Conservation (phyloP, 1,140 invertebrate species). For the Cydia amplana region DNA sequence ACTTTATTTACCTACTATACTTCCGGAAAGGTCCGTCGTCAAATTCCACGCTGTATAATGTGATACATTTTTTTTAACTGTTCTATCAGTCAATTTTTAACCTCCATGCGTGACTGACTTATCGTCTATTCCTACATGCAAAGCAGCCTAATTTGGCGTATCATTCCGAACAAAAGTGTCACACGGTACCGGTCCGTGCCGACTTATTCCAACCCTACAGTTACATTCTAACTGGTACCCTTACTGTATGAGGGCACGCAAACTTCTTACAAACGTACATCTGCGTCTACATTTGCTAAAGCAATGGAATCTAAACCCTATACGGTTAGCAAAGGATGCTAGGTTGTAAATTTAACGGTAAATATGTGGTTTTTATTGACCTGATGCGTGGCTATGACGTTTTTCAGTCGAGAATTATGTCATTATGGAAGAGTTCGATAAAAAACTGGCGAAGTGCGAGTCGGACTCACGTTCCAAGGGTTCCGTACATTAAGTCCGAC, state of each 20-base stretch:
- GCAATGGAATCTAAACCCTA: neutral
- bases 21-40: too few relatives aligned
- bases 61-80: too few relatives aligned
- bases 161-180: slow-evolving; percentile 31
- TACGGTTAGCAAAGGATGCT: neutral
- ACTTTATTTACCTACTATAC: too few relatives aligned
- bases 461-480: too few relatives aligned
- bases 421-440: slow-evolving; percentile 34
- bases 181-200: slow-evolving; percentile 26
- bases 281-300: neutral
- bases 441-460: too few relatives aligned
- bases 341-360: neutral
- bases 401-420: slow-evolving; percentile 37
- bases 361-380: neutral
- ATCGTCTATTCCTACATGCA: slow-evolving; percentile 21
- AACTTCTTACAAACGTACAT: slow-evolving; percentile 10
- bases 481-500: too few relatives aligned
- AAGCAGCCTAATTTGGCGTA: slow-evolving; percentile 25
- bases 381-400: slow-evolving; percentile 14
- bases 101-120: slow-evolving; percentile 25
- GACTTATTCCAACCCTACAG: slow-evolving; percentile 19
- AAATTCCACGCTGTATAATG: too few relatives aligned
- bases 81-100: neutral
- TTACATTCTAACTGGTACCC: slow-evolving; percentile 28
- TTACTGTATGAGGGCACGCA: slow-evolving; percentile 25